Evolutionary conservation across 2,888 invertebrate genomes (phyloP).

Genomic region (Liposcelis brunnea): DNA sequence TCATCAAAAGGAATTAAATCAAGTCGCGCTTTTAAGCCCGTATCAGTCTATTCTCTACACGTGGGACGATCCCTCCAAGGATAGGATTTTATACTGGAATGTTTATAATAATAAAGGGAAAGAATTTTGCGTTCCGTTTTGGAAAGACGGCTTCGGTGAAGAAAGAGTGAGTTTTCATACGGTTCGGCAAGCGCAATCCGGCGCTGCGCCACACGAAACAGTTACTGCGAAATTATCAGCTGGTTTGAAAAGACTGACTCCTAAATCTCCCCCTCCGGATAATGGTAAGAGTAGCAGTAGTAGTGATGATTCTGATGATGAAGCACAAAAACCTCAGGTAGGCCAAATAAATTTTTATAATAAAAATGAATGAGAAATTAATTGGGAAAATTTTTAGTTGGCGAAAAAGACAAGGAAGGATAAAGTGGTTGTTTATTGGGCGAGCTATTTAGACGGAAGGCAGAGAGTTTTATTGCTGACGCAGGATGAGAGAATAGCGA

Average conservation of each 20-base stretch:
- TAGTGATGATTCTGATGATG: slow-evolving; percentile 37
- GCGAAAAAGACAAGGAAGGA: slow-evolving; percentile 49
- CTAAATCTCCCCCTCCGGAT: slow-evolving; percentile 30
- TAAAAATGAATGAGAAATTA: too few species aligned
- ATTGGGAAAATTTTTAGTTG: slow-evolving; percentile 13
- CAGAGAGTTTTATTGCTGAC: slow-evolving; percentile 59
- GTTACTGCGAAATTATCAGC: slow-evolving; percentile 33
- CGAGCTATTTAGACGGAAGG: slow-evolving; percentile 55
- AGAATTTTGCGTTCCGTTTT: slow-evolving; percentile 34
- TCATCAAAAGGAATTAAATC: slow-evolving; percentile 39
- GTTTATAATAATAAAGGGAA: slow-evolving; percentile 61
- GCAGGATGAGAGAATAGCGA: slow-evolving; percentile 54
- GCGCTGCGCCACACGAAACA: slow-evolving; percentile 25
- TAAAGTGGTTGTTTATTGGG: slow-evolving; percentile 63
- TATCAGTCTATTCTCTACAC: slow-evolving; percentile 61
- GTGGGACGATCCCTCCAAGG: slow-evolving; percentile 67
- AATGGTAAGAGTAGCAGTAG: slow-evolving; percentile 30
- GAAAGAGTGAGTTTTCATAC: slow-evolving; percentile 56
- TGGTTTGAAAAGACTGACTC: slow-evolving; percentile 34
- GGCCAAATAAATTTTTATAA: too few species aligned
- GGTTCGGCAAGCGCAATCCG: slow-evolving; percentile 36
- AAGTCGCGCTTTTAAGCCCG: slow-evolving; percentile 56
- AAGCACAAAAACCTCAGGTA: slow-evolving; percentile 20
- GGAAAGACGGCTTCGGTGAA: slow-evolving; percentile 37
- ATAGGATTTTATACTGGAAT: slow-evolving; percentile 59